phyloP scores from a whole-genome alignment of 2,888 invertebrate genomes.

The Timema cristinae region DNA sequence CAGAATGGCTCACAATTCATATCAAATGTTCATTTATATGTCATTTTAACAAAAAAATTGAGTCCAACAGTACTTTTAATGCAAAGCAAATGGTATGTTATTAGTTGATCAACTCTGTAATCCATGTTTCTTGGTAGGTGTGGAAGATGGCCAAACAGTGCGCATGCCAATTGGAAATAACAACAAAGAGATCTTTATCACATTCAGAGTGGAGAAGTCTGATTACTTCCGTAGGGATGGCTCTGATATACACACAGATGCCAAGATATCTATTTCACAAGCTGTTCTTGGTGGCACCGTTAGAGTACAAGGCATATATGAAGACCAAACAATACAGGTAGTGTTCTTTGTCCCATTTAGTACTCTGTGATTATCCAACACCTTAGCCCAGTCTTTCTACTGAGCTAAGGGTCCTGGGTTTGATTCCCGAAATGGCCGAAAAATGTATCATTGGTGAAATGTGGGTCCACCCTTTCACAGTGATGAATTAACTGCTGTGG shows the following conservation, averaged over 20 bases:
- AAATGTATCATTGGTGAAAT: too few relatives aligned
- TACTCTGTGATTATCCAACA: not conserved
- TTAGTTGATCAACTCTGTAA: too few relatives aligned
- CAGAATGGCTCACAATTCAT: too few relatives aligned
- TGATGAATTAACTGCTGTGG: too few relatives aligned
- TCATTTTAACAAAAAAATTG: too few relatives aligned
- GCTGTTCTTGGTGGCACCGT: constrained; percentile 91
- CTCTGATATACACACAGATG: constrained; percentile 94
- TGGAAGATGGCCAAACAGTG: constrained; percentile 96
- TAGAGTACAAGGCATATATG: constrained; percentile 89
- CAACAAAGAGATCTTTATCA: constrained; percentile 84
- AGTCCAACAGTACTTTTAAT: too few relatives aligned
- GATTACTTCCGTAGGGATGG: constrained; percentile 90
- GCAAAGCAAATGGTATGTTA: too few relatives aligned
- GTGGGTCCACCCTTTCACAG: too few relatives aligned
- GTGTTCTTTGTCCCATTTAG: not conserved
- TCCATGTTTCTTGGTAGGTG: constrained; percentile 53
- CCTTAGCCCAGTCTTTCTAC: too few relatives aligned
- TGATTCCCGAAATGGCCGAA: too few relatives aligned
- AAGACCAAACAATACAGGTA: constrained; percentile 87
- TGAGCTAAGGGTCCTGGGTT: too few relatives aligned
- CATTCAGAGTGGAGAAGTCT: constrained; percentile 87
- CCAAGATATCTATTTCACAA: constrained; percentile 83
- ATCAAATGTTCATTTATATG: too few relatives aligned
- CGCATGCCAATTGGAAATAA: constrained; percentile 78